Percentiles rank a stretch among this genome's conserved stretches.
Conservation (phyloP, 2,888 invertebrate species). For the Tetragnatha montana region DNA sequence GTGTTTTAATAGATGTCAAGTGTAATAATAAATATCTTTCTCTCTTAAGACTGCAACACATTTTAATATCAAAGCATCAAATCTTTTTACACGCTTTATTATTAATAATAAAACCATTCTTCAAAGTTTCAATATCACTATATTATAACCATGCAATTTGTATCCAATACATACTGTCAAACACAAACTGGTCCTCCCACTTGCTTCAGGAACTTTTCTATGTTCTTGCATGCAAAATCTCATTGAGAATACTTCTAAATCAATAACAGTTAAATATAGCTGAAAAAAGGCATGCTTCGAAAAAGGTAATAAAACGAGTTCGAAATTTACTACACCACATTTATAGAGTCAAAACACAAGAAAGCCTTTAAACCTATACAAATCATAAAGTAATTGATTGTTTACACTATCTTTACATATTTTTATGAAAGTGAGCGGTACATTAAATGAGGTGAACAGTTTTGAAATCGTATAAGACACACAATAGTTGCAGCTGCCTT, state of each 20-base stretch:
- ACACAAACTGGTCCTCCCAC: conserved; percentile 54
- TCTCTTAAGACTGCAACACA: neutral
- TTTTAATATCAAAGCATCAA: conserved; percentile 8
- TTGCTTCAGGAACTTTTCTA: conserved; percentile 67
- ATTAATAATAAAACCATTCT: conserved; percentile 64
- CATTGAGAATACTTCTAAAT: conserved; percentile 70
- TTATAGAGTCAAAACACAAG: conserved; percentile 62
- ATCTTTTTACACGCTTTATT: conserved; percentile 67
- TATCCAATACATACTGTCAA: conserved; percentile 70
- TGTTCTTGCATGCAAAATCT: conserved; percentile 69
- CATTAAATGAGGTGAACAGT: conserved; percentile 67
- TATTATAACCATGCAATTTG: conserved; percentile 66
- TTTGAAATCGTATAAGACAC: conserved; percentile 55
- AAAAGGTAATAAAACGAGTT: conserved; percentile 58
- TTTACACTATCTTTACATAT: conserved; percentile 48
- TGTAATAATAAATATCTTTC: neutral
- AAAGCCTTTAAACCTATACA: conserved; percentile 49
- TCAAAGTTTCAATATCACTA: conserved; percentile 61
- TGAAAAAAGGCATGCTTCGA: conserved; percentile 62
- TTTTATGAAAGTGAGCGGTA: conserved; percentile 56
- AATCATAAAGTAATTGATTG: conserved; percentile 56
- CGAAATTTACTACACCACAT: conserved; percentile 62
- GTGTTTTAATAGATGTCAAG: too few species aligned
- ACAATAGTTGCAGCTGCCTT: conserved; percentile 62
- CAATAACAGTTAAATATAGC: conserved; percentile 67